A percentile compares a stretch with the other conserved stretches of the same genome.
Evolutionary conservation across 2,113 vertebrate genomes (phyloP).

Genomic region (Aphyosemion australe): DNA sequence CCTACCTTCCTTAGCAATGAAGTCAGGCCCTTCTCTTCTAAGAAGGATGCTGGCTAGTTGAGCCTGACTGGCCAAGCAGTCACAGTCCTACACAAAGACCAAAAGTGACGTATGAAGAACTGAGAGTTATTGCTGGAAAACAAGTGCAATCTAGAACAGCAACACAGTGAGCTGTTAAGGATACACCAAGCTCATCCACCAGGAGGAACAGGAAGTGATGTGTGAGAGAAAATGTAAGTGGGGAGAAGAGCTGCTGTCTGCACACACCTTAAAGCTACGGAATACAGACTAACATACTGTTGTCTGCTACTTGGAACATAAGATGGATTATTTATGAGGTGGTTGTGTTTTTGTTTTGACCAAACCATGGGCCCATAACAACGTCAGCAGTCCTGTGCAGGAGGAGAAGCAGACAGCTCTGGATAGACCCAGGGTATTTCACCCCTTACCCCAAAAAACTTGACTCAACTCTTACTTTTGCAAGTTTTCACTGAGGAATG

Average conservation of each 20-base stretch:
- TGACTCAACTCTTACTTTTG: too few species aligned
- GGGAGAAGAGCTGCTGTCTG: background rate
- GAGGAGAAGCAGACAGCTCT: too few species aligned
- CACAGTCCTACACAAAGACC: constrained; percentile 83
- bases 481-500: too few species aligned
- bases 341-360: too few species aligned
- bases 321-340: too few species aligned
- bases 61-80: constrained; percentile 89
- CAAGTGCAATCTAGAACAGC: background rate
- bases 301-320: too few species aligned
- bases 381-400: too few species aligned
- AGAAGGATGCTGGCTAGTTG: constrained; percentile 87
- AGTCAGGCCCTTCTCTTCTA: constrained; percentile 90
- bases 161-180: background rate
- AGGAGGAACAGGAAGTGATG: background rate
- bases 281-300: background rate
- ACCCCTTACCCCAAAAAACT: too few species aligned
- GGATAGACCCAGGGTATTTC: too few species aligned
- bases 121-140: background rate
- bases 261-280: background rate
- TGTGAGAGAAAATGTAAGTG: background rate
- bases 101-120: background rate
- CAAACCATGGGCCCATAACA: too few species aligned
- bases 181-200: background rate
- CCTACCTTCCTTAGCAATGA: constrained; percentile 89